Evolutionary conservation across 2,113 vertebrate species (phyloP), one percentile per base, ranked within the genome.

Genomic region (Scartelaos histophorus): DNA sequence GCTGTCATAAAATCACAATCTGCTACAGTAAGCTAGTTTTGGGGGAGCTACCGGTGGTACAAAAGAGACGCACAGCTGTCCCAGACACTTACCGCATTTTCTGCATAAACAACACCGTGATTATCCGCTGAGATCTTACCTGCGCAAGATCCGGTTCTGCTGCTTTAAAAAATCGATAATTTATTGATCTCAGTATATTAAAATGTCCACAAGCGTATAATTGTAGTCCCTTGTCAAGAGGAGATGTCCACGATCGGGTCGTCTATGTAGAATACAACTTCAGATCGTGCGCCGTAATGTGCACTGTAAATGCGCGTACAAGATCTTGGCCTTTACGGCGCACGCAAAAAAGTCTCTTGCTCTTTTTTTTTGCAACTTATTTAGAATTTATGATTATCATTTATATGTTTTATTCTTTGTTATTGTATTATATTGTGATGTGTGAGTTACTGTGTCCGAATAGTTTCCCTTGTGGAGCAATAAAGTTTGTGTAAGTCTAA

Each of bases 241-340:
- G 65, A 79, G 83, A 87, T 83, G 87, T 81, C 76, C 47, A 51
- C 47, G 9, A 38, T 75, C 53, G 66, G 73, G 53, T 82, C 49
- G 0, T 19, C 69, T 69, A 25, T 64, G 71, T 84, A 64, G 57
- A 47, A 13, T 71, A 77, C 84, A 57, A 79, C 74, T 84, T 54
- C 60, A 57, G 43, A 57, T 58, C n/a, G 7, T 6, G 5, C 47
- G 87, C 29, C 90, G 82, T 85, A 84, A 83, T 57, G 7, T 17
- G 9, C 17, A 3, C 21, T 13, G 1, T 53, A 84, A 7, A 78
- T 0, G 79, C 82, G 86, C 79, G 34, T 0, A 6, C 51, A 9
- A 78, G 38, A 45, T 1, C 67, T 54, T 61, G 13, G 13, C 13
- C 6, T 38, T 38, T 38, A 9, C 35, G 9, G 9, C 35, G n/a